Evolutionary conservation across 2,113 vertebrate genomes (phyloP).

Genomic region (Hippolais icterina): DNA sequence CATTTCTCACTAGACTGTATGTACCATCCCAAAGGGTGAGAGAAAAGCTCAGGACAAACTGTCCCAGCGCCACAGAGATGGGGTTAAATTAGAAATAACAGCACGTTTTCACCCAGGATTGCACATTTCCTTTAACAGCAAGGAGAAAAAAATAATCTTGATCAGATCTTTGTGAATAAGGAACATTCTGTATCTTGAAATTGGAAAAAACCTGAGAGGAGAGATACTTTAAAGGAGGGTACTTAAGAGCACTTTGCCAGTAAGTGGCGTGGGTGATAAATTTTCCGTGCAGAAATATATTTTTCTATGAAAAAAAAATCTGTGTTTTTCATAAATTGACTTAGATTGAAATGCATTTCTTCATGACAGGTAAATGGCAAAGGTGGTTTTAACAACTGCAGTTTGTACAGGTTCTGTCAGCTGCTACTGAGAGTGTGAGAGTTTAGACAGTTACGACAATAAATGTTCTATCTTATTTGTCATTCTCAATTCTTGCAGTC

Average conservation of each 20-base stretch:
- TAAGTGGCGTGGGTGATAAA: background rate
- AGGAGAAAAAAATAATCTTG: background rate
- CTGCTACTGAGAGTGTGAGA: background rate
- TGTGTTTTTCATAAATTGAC: background rate
- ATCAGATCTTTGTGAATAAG: background rate
- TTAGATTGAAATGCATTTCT: background rate
- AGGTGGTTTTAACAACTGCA: background rate
- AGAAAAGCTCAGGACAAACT: background rate
- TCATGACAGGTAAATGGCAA: background rate
- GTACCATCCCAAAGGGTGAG: background rate
- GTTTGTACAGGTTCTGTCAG: background rate
- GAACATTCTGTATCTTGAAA: background rate
- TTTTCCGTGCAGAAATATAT: background rate
- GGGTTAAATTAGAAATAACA: background rate
- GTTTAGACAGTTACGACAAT: background rate
- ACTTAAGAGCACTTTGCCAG: background rate
- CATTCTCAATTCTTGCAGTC: background rate
- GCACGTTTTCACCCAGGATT: background rate
- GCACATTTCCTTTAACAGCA: background rate
- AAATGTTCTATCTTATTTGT: background rate
- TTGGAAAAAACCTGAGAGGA: background rate
- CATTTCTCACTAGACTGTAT: background rate
- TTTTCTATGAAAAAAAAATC: background rate
- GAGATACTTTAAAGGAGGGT: background rate
- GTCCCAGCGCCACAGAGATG: rapidly evolving